Conservation (phyloP, 2,888 invertebrate species). For the Sturmia bella region DNA sequence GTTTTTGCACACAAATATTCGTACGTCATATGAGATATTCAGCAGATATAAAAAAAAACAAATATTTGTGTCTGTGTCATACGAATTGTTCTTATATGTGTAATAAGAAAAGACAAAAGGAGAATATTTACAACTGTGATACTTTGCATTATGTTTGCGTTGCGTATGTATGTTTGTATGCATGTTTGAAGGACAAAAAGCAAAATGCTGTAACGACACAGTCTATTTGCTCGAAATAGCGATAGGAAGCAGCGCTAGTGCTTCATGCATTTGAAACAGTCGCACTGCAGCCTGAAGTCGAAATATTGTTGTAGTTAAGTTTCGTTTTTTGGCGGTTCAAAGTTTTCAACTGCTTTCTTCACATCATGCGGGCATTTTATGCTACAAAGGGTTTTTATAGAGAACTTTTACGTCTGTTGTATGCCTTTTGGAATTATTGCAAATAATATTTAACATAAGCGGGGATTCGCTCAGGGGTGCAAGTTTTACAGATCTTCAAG, state of each 20-base stretch:
- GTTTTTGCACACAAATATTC: constrained; percentile 27
- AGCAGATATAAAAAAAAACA: not conserved
- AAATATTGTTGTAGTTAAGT: not conserved
- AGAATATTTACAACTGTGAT: constrained; percentile 27
- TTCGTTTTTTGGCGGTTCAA: not conserved
- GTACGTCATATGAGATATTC: constrained; percentile 7
- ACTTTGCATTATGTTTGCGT: constrained; percentile 58
- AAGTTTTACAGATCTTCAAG: no score
- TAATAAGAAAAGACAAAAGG: constrained; percentile 13
- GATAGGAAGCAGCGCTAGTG: not conserved
- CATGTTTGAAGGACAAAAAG: constrained; percentile 56
- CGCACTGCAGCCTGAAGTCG: not conserved
- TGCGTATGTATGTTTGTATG: constrained; percentile 44
- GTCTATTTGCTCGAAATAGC: constrained; percentile 15
- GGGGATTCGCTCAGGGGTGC: no score
- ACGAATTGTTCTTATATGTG: constrained; percentile 9
- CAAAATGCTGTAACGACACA: constrained; percentile 1
- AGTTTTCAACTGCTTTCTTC: no score
- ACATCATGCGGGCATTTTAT: no score
- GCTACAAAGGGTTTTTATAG: no score
- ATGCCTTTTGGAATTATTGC: no score
- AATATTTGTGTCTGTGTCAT: constrained; percentile 2
- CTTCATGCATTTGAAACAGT: not conserved
- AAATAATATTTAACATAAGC: no score
- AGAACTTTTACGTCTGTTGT: no score